These are phyloP conservation scores for Sminthurinus signatus DNA, from an alignment of 1,140 invertebrate genomes.

Conservation along the genomic window DNA sequence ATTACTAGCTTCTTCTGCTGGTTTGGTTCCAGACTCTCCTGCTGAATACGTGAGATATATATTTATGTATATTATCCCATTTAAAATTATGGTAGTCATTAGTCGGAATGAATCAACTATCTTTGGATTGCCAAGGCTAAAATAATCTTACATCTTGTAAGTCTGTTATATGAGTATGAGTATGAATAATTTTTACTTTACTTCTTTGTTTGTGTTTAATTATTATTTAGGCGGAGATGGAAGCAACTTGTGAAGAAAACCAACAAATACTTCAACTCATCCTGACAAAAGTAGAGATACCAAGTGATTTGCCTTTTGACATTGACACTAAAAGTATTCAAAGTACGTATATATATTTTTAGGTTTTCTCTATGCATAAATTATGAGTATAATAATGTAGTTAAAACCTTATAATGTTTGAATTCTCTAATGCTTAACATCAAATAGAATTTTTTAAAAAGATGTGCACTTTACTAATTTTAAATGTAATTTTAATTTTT, in stretches of 20 bases:
- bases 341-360: slow-evolving; percentile 20
- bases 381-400: too few relatives aligned
- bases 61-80: too few relatives aligned
- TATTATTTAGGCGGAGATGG: slow-evolving; percentile 63
- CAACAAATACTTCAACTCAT: slow-evolving; percentile 59
- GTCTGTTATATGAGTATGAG: too few relatives aligned
- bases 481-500: neutral
- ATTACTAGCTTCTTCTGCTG: slow-evolving; percentile 46
- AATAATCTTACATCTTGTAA: too few relatives aligned
- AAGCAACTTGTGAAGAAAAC: slow-evolving; percentile 67
- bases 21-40: slow-evolving; percentile 34
- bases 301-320: slow-evolving; percentile 38
- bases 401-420: too few relatives aligned
- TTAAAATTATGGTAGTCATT: too few relatives aligned
- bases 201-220: too few relatives aligned
- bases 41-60: slow-evolving; percentile 31
- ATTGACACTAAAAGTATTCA: slow-evolving; percentile 35
- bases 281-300: slow-evolving; percentile 43
- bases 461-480: neutral
- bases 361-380: neutral
- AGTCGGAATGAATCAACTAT: too few relatives aligned
- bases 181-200: too few relatives aligned
- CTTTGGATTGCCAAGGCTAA: too few relatives aligned
- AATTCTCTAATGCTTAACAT: too few relatives aligned
- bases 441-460: slow-evolving; percentile 1